phyloP scores from a whole-genome alignment of 2,888 invertebrate genomes.

The Scaptomyza tumidula region DNA sequence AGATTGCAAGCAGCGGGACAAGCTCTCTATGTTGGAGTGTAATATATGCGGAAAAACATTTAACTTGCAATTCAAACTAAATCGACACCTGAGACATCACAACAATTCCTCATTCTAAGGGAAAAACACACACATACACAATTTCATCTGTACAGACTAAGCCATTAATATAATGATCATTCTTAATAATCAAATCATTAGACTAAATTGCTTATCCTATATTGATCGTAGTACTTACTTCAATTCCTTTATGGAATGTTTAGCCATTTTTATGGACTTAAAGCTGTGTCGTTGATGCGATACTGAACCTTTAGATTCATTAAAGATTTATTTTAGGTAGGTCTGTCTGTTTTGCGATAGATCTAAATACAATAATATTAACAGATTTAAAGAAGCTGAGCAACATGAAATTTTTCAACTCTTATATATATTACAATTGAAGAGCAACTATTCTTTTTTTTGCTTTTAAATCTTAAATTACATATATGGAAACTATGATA shows the following conservation, averaged over 20 bases:
- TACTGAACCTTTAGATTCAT: conserved; percentile 3
- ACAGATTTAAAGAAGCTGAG: conserved; percentile 9
- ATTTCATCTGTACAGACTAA: not conserved
- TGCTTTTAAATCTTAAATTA: conserved; percentile 47
- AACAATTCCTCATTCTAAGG: conserved; percentile 38
- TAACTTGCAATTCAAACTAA: conserved; percentile 75
- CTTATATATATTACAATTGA: conserved; percentile 17
- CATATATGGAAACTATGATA: conserved; percentile 35
- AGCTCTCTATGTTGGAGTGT: conserved; percentile 46
- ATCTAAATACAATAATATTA: conserved; percentile 14
- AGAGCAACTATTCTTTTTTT: conserved; percentile 29
- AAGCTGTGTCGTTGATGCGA: not conserved
- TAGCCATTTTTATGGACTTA: not conserved
- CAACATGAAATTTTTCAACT: conserved; percentile 6
- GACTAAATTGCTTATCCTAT: not conserved
- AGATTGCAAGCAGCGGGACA: not conserved
- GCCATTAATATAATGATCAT: not conserved
- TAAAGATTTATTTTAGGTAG: conserved; percentile 18
- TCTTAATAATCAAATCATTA: not conserved
- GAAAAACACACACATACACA: conserved; percentile 5
- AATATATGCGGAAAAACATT: conserved; percentile 70
- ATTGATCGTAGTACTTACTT: not conserved
- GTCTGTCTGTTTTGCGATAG: conserved; percentile 17
- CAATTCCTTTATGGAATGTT: not conserved
- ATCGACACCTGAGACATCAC: conserved; percentile 74